Evolutionary conservation across 2,797 vertebrate genomes (phyloP).

Genomic region (Oreortyx pictus): DNA sequence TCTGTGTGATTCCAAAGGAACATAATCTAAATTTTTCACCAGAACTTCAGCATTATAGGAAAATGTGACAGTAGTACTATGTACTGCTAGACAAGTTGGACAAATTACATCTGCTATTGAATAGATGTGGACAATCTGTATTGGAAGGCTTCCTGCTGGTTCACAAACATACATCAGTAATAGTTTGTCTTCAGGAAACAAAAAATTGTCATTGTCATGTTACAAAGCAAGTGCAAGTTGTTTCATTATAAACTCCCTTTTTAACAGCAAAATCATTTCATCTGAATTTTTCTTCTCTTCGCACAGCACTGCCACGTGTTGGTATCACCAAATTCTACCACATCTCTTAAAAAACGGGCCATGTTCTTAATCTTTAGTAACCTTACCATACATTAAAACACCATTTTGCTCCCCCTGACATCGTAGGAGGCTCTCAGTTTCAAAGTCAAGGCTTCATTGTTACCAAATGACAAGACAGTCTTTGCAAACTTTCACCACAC

Average conservation of each 20-base stretch:
- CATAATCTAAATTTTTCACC: conserved; percentile 27
- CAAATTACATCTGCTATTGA: conserved; percentile 54
- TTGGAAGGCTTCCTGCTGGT: conserved; percentile 71
- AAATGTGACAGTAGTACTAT: conserved; percentile 64
- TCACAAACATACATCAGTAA: conserved; percentile 72
- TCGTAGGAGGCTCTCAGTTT: conserved; percentile 32
- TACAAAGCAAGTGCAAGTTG: conserved; percentile 77
- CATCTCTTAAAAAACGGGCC: conserved; percentile 49
- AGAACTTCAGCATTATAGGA: conserved; percentile 21
- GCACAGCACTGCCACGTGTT: conserved; percentile 45
- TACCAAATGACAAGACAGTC: not conserved
- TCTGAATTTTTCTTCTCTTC: conserved; percentile 76
- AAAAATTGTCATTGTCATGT: conserved; percentile 79
- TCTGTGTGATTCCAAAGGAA: too few species aligned
- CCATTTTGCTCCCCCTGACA: conserved; percentile 4
- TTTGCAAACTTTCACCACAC: not conserved
- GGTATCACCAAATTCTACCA: conserved; percentile 56
- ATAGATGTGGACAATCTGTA: conserved; percentile 54
- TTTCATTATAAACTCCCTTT: conserved; percentile 79
- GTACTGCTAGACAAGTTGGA: conserved; percentile 46
- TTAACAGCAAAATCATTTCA: conserved; percentile 78
- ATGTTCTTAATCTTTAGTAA: conserved; percentile 38
- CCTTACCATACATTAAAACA: conserved; percentile 39
- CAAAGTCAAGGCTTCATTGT: not conserved
- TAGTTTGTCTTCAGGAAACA: conserved; percentile 76